Evolutionary conservation across 2,113 vertebrate genomes (phyloP), one percentile per base, ranked within the genome.

Genomic region (Dicerorhinus sumatrensis): DNA sequence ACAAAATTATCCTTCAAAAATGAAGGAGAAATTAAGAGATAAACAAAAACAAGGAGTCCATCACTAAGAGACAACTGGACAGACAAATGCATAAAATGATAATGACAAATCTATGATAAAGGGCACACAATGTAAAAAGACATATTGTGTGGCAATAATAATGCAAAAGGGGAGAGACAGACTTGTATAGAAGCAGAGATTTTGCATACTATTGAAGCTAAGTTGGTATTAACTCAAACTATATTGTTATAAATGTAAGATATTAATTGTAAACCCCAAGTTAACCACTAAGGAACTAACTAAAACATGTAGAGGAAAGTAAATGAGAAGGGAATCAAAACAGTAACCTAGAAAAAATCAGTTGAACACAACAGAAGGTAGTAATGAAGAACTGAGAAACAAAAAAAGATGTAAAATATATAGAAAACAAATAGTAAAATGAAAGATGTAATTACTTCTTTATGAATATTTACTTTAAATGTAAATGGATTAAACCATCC

Each of bases 1-100:
- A 65, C 60, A 90, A 77, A 79, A 90, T 79, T 63, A 89, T 84
- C 5, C 33, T 92, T 84, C 91, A 75, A 85, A 89, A 76, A 67
- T 46, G 21, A 91, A 46, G 29, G 7, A 46, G 27, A 79, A 42
- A 33, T 95, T 54, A 90, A 90, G 54, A 72, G 42, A 69, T 65
- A 60, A 91, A 17, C 33, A 77, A n/a, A 79, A 60, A 88, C 1
- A 36, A 56, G 36, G 29, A 89, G 46, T 67, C 5, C 9, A 42
- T 87, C 18, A 54, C 60, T 88, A 73, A 56, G 7, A 56, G 56
- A 67, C 23, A 73, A 80, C 16, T 80, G 16, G 46, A 54, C 91
- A 89, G 48, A 79, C 31, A 95, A 69, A 67, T 76, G 20, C 3
- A 69, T 73, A 36, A 82, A 60, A 83, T 20, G 72, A 67, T 65